phyloP scores from a whole-genome alignment of 2,113 vertebrate species.

The Pteruthius melanotis region DNA sequence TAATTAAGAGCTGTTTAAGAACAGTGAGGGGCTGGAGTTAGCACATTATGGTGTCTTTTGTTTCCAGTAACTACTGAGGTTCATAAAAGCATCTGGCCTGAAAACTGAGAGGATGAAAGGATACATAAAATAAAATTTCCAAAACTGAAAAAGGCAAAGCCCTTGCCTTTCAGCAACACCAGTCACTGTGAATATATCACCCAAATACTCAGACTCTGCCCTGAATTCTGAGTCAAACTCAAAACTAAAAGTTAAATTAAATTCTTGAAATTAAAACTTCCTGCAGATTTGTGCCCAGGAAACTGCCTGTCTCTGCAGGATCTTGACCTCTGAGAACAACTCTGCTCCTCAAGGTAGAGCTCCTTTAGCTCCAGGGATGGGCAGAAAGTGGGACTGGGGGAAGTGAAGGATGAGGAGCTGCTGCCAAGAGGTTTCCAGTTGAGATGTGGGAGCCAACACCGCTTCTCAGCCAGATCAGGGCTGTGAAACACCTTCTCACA shows the following conservation, averaged over 20 bases:
- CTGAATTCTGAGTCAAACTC: background rate
- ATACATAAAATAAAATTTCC: background rate
- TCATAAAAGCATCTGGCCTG: background rate
- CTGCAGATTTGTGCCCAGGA: background rate
- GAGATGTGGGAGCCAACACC: background rate
- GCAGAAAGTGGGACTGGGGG: background rate
- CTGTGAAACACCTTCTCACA: background rate
- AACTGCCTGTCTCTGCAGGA: background rate
- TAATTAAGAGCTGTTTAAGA: constrained; percentile 20
- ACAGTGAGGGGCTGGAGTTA: background rate
- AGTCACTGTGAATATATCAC: background rate
- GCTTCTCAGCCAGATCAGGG: background rate
- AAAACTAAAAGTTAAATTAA: background rate
- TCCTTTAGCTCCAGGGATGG: background rate
- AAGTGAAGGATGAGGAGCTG: rapidly evolving
- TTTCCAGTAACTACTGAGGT: background rate
- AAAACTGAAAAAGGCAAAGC: background rate
- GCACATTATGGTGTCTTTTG: background rate
- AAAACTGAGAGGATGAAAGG: background rate
- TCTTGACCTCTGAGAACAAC: background rate
- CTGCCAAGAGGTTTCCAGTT: background rate
- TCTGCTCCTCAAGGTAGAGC: background rate
- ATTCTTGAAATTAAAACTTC: background rate
- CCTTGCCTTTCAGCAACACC: background rate
- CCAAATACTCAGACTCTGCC: background rate